Percentiles rank a stretch among this genome's conserved stretches.
Conservation (phyloP, 2,113 vertebrate genomes). For the Acrocephalus kingi region DNA sequence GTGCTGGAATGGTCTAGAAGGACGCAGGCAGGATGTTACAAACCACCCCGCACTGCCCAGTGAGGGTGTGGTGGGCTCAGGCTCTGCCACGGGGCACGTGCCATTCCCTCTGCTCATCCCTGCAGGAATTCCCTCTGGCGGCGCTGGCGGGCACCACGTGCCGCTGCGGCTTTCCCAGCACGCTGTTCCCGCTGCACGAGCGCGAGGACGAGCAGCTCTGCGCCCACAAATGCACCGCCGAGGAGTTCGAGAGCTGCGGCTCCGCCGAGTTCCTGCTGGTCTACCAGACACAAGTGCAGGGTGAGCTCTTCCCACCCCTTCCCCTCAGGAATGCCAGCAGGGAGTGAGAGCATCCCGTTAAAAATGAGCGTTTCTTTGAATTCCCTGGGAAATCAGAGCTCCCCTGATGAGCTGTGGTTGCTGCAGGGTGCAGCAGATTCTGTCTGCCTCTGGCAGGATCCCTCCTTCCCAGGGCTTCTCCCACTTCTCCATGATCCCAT, state of each 20-base stretch:
- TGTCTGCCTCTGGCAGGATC: not conserved
- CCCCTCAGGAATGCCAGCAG: fast-evolving
- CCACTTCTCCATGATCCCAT: not conserved
- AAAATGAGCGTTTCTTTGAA: not conserved
- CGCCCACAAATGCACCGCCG: constrained; percentile 82
- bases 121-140: constrained; percentile 88
- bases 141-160: constrained; percentile 85
- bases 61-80: fast-evolving
- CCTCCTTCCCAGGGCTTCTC: not conserved
- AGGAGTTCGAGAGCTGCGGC: constrained; percentile 94
- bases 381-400: not conserved
- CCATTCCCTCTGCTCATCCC: fast-evolving
- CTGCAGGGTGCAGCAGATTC: not conserved
- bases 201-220: constrained; percentile 90
- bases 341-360: fast-evolving
- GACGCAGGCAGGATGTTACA: too few relatives aligned
- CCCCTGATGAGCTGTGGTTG: not conserved
- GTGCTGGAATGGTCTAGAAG: not conserved
- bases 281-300: constrained; percentile 98
- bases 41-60: fast-evolving
- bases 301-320: constrained; percentile 53
- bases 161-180: constrained; percentile 90
- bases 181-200: constrained; percentile 90
- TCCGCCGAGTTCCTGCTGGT: constrained; percentile 87
- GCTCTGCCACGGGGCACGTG: fast-evolving